Evolutionary conservation across 2,113 vertebrate species (phyloP).

Genomic region (Rhynchomys soricoides): DNA sequence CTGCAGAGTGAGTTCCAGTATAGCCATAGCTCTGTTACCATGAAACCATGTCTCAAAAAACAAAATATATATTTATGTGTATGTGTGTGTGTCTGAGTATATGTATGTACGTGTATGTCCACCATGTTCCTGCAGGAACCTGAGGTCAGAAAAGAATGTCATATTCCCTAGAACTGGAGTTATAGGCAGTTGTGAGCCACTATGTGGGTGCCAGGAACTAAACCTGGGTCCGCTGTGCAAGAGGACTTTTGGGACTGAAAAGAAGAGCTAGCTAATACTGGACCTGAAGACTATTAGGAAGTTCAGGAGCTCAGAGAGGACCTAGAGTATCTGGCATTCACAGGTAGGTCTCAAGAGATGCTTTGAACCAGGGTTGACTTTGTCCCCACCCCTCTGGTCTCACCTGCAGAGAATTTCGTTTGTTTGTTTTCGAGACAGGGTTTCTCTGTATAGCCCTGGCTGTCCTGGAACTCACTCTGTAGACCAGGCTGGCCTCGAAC

Average conservation of each 20-base stretch:
- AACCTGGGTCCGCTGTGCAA: not conserved
- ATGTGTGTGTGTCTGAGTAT: not conserved
- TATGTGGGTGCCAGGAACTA: not conserved
- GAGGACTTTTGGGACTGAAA: slow-evolving; percentile 25
- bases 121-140: not conserved
- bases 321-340: not conserved
- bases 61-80: not conserved
- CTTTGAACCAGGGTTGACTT: not conserved
- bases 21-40: too few relatives aligned
- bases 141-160: not conserved
- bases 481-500: too few relatives aligned
- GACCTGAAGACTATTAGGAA: not conserved
- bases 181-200: not conserved
- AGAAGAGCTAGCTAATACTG: not conserved
- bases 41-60: too few relatives aligned
- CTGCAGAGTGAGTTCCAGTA: too few relatives aligned
- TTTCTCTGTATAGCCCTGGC: too few relatives aligned
- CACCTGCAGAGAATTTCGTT: not conserved
- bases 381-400: not conserved
- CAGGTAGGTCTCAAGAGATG: not conserved
- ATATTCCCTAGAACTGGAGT: not conserved
- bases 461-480: too few relatives aligned
- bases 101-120: not conserved
- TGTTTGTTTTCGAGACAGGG: too few relatives aligned
- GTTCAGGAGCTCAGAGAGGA: not conserved